Conservation (phyloP, 2,113 vertebrate species). For the Gopherus flavomarginatus region DNA sequence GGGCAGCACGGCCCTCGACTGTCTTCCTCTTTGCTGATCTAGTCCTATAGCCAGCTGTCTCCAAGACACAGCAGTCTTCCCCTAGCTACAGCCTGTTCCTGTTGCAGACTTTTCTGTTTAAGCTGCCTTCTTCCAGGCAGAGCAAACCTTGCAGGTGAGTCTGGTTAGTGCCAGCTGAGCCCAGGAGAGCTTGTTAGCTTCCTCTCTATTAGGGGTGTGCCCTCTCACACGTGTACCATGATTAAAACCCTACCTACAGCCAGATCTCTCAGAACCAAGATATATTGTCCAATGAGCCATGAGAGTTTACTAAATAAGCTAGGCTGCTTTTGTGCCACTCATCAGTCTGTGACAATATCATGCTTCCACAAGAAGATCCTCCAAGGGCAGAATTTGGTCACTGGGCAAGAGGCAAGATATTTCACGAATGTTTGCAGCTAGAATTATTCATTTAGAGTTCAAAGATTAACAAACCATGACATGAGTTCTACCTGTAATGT, state of each 20-base stretch:
- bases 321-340: neutral
- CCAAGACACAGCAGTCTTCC: no score
- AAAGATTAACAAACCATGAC: neutral
- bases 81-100: no score
- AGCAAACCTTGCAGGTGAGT: no score
- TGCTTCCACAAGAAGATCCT: neutral
- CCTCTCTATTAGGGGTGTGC: no score
- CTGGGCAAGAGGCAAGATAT: neutral
- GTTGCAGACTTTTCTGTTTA: no score
- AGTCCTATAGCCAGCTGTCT: no score
- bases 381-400: neutral
- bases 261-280: neutral
- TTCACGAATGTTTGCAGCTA: neutral
- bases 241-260: neutral
- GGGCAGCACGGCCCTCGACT: no score
- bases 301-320: neutral
- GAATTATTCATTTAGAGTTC: neutral
- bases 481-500: neutral
- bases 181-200: no score
- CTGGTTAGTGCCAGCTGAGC: no score
- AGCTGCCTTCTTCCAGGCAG: no score
- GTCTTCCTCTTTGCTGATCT: no score
- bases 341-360: neutral
- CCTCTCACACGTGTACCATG: no score
- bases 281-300: neutral